Percentiles rank a stretch among this genome's conserved stretches.
Conservation (phyloP, 2,888 invertebrate species). For the Leucoma salicis region DNA sequence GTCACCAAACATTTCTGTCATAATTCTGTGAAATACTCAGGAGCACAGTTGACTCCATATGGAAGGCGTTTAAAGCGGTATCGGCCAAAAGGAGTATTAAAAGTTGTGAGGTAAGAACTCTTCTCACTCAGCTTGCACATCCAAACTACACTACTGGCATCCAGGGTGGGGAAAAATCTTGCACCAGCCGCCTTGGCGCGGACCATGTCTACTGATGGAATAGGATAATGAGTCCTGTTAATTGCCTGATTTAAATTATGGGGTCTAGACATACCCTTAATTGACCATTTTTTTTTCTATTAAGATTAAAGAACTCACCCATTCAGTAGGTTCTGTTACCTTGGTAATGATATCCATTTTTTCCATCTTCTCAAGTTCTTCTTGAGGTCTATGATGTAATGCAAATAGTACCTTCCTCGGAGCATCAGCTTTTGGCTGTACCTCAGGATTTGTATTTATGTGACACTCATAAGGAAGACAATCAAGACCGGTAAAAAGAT, state of each 20-base stretch:
- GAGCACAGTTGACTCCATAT: conserved; percentile 8
- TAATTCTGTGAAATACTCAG: conserved; percentile 4
- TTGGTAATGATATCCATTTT: background rate
- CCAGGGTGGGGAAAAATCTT: conserved; percentile 18
- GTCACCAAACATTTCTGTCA: conserved; percentile 4
- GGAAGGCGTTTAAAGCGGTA: conserved; percentile 11
- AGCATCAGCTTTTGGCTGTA: conserved; percentile 2
- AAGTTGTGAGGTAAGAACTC: conserved; percentile 9
- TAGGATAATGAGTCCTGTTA: conserved; percentile 22
- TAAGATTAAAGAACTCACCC: conserved; percentile 21
- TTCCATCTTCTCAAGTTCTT: conserved; percentile 4
- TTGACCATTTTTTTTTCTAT: conserved; percentile 18
- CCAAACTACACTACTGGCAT: conserved; percentile 28
- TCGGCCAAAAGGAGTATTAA: conserved; percentile 19
- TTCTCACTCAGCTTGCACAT: conserved; percentile 16
- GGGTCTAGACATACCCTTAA: conserved; percentile 27
- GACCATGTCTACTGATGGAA: conserved; percentile 26
- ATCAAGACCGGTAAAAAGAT: conserved; percentile 21
- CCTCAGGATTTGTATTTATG: conserved; percentile 5
- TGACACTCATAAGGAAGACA: conserved; percentile 22
- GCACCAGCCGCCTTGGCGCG: conserved; percentile 9
- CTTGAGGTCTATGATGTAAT: conserved; percentile 1
- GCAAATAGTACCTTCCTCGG: conserved; percentile 7
- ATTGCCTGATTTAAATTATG: conserved; percentile 25
- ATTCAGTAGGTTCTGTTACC: conserved; percentile 9